Conservation (phyloP, 2,888 invertebrate genomes). For the Chaitophorus viminalis region DNA sequence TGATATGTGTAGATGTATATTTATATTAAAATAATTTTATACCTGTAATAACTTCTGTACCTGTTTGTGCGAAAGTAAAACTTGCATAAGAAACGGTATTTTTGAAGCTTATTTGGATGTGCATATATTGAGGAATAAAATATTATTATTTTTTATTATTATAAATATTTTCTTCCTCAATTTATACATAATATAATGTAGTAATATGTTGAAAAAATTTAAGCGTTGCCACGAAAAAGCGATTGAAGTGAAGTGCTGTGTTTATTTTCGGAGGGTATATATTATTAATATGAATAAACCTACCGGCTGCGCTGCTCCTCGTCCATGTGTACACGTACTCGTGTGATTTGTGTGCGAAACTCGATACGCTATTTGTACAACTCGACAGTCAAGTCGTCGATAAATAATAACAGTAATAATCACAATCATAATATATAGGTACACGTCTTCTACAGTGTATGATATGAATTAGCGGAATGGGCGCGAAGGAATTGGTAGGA, state of each 20-base stretch:
- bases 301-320: conserved; percentile 10
- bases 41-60: too few species aligned
- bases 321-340: neutral
- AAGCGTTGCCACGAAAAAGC: neutral
- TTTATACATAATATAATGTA: too few species aligned
- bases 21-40: too few species aligned
- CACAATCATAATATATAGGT: neutral
- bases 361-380: neutral
- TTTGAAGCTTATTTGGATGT: neutral
- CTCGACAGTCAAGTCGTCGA: neutral
- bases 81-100: neutral
- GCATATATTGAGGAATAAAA: neutral
- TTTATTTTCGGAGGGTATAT: conserved; percentile 43
- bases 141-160: too few species aligned
- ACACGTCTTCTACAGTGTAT: neutral
- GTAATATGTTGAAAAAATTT: neutral
- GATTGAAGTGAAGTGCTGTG: conserved; percentile 38
- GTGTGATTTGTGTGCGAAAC: conserved; percentile 28
- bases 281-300: conserved; percentile 14
- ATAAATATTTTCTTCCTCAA: too few species aligned
- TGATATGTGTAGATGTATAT: too few species aligned
- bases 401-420: neutral
- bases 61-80: too few species aligned
- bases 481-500: neutral
- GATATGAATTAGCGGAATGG: neutral